Evolutionary conservation across 2,113 vertebrate species (phyloP).

Genomic region (Candoia aspera): DNA sequence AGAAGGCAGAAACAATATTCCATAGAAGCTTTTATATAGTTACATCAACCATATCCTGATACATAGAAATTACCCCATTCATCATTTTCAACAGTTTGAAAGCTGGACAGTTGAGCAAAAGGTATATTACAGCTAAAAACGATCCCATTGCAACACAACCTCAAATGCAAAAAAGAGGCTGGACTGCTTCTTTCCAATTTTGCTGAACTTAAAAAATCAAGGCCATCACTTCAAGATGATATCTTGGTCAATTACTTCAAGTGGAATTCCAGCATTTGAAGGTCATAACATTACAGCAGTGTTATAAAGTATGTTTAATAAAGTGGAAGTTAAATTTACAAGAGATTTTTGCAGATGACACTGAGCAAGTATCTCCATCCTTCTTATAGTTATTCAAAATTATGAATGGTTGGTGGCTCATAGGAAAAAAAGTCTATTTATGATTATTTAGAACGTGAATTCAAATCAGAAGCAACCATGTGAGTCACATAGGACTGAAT

Average conservation of each 20-base stretch:
- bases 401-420: too few relatives aligned
- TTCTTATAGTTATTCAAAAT: not conserved
- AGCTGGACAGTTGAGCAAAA: too few relatives aligned
- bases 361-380: conserved; percentile 35
- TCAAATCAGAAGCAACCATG: conserved; percentile 8
- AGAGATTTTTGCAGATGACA: not conserved
- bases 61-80: not conserved
- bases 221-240: not conserved
- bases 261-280: not conserved
- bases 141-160: not conserved
- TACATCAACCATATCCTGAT: not conserved
- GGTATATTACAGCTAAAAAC: not conserved
- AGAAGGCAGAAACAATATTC: not conserved
- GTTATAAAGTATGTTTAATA: not conserved
- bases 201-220: not conserved
- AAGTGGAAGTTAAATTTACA: not conserved
- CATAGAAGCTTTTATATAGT: not conserved
- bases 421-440: not conserved
- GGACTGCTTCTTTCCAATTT: not conserved
- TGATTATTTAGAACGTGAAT: not conserved
- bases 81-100: not conserved
- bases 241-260: not conserved
- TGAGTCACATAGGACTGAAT: not conserved
- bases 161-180: not conserved
- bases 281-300: not conserved